Percentiles rank a stretch among this genome's conserved stretches.
Conservation (phyloP, 2,797 vertebrate species). For the Anguilla anguilla region DNA sequence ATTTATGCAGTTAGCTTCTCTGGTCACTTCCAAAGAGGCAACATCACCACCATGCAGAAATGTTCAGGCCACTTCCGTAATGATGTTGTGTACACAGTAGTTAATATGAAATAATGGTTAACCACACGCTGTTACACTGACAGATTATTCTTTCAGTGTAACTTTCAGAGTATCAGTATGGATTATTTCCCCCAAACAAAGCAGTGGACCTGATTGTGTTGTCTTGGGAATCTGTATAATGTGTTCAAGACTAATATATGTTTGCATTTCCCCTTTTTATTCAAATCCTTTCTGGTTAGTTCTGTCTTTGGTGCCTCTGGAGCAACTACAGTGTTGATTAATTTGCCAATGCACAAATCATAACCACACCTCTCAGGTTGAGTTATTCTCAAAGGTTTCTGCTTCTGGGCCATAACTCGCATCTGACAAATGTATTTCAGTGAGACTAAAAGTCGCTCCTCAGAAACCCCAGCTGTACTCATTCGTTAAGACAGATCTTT, state of each 20-base stretch:
- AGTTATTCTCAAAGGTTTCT: background rate
- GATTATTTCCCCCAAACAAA: background rate
- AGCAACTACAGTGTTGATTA: background rate
- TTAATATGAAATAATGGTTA: background rate
- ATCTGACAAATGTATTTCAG: background rate
- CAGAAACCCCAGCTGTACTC: background rate
- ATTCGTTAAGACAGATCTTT: background rate
- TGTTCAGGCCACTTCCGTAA: background rate
- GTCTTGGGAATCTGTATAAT: background rate
- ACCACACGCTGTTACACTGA: background rate
- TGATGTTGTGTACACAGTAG: background rate
- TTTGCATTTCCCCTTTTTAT: background rate
- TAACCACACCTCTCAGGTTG: background rate
- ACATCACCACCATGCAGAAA: background rate
- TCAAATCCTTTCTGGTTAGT: background rate
- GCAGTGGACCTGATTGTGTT: background rate
- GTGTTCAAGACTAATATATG: background rate
- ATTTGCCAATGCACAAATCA: background rate
- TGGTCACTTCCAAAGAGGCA: background rate
- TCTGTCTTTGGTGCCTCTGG: background rate
- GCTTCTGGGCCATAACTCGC: background rate
- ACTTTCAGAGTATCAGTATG: background rate
- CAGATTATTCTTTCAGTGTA: background rate
- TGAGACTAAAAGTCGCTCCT: background rate
- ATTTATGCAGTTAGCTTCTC: background rate